These are phyloP conservation scores for Ceuthmochares aereus DNA, from an alignment of 2,113 vertebrate genomes.

Conservation along the genomic window DNA sequence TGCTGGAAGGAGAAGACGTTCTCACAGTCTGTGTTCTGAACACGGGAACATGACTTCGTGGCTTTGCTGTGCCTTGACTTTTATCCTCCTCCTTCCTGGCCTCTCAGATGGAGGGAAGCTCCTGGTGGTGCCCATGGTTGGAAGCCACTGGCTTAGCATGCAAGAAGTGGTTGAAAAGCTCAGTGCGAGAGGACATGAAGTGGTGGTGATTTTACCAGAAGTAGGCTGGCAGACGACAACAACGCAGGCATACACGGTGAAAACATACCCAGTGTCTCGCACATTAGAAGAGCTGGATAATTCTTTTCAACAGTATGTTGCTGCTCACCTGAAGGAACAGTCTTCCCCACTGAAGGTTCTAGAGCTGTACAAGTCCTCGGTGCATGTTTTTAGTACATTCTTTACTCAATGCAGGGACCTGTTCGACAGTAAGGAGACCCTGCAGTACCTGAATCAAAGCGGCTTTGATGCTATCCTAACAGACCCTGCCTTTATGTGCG, in stretches of 20 bases:
- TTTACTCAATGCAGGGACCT: constrained; percentile 41
- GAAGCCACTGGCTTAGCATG: constrained; percentile 92
- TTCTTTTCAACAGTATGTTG: accelerated
- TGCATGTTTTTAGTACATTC: accelerated
- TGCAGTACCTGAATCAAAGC: constrained; percentile 49
- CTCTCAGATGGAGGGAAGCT: constrained; percentile 74
- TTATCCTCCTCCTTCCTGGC: neutral
- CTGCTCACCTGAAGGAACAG: neutral
- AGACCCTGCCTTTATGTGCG: constrained; percentile 48
- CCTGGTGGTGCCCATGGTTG: constrained; percentile 82
- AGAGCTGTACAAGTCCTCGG: accelerated
- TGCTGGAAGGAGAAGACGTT: neutral
- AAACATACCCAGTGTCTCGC: constrained; percentile 69
- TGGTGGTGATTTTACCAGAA: constrained; percentile 80
- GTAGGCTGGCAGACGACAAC: constrained; percentile 64
- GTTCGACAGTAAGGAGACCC: constrained; percentile 13
- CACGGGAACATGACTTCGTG: neutral
- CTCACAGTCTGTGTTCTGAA: neutral
- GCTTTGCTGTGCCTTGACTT: neutral
- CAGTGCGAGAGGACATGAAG: constrained; percentile 75
- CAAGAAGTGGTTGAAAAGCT: constrained; percentile 80
- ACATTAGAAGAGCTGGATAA: constrained; percentile 58
- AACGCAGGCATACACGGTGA: constrained; percentile 39
- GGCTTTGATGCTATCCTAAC: constrained; percentile 63
- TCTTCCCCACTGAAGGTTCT: neutral